Evolutionary conservation across 2,113 vertebrate genomes (phyloP), one percentile per base, ranked within the genome.

Genomic region (Dryoscopus gambensis): DNA sequence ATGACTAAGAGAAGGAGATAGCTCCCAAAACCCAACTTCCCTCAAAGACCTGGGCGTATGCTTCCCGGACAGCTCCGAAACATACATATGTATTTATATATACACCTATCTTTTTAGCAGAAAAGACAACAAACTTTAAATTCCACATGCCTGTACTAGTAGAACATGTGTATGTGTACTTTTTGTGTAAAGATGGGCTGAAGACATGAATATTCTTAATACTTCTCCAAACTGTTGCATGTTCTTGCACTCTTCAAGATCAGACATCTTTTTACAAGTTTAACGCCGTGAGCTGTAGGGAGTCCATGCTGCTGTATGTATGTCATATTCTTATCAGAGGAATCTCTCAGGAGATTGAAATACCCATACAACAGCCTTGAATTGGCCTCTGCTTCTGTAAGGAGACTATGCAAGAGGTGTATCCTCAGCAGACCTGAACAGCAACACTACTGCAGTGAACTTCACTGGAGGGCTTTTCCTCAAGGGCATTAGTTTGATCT

Each of bases 61-160:
- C 56, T 77, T 88, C 83, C 52, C 47, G 80, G 83, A 86, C 86
- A 91, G 64, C 69, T 87, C 64, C 16, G 56, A 65, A 88, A 27
- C 14, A 49, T 24, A 53, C 5, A 25, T 23, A 47, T 21, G 27
- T 4, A 23, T 15, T 14, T n/a, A n/a, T 7, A 33, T 0, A 5
- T 13, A 1, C 53, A 11, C 78, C 40, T 84, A 13, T 80, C 37
- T 84, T 64, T 80, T 64, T 35, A 84, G 31, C 16, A 52, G 27
- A 30, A 60, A 75, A n/a, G 37, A 87, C 81, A 92, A 15, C 13
- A 62, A 74, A 57, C 13, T 46, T 88, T 35, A 5, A 69, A 62
- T 25, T 23, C 25, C 24, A 8, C 3, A 0, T 64, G 19, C 8
- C 50, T 74, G 33, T 39, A 18, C 31, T 15, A 21, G 27, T 46